Evolutionary conservation across 1,140 invertebrate genomes (phyloP).

Genomic region (Diorhabda elongata): DNA sequence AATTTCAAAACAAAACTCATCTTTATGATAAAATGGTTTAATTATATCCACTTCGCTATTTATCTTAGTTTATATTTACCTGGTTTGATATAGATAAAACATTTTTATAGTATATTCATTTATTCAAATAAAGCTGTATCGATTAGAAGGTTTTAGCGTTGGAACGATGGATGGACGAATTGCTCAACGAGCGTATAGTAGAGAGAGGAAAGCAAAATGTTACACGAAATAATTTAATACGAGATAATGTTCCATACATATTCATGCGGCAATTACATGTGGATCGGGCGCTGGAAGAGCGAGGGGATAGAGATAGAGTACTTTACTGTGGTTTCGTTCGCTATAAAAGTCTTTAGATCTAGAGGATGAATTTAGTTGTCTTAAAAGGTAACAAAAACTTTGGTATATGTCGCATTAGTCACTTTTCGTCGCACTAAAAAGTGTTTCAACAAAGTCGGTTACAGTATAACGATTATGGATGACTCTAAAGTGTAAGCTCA

Average conservation of each 20-base stretch:
- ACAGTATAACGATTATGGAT: too few species aligned
- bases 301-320: not conserved
- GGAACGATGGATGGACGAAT: not conserved
- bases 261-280: slow-evolving; percentile 41
- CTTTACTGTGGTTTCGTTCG: not conserved
- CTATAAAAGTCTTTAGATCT: not conserved
- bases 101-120: not conserved
- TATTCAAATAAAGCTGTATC: slow-evolving; percentile 2
- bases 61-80: too few species aligned
- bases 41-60: too few species aligned
- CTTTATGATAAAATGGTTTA: too few species aligned
- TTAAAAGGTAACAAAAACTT: not conserved
- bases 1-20: too few species aligned
- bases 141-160: not conserved
- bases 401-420: not conserved
- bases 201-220: slow-evolving; percentile 24
- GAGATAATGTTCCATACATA: slow-evolving; percentile 42
- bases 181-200: not conserved
- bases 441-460: too few species aligned
- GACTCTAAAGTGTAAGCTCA: too few species aligned
- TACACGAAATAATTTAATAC: slow-evolving; percentile 39
- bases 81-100: too few species aligned
- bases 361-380: not conserved
- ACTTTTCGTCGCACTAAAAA: too few species aligned
- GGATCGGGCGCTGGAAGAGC: slow-evolving; percentile 16